Percentiles rank a stretch among this genome's conserved stretches.
These are phyloP conservation scores for Dasypolia templi DNA, from an alignment of 2,888 invertebrate genomes.

Conservation along the genomic window DNA sequence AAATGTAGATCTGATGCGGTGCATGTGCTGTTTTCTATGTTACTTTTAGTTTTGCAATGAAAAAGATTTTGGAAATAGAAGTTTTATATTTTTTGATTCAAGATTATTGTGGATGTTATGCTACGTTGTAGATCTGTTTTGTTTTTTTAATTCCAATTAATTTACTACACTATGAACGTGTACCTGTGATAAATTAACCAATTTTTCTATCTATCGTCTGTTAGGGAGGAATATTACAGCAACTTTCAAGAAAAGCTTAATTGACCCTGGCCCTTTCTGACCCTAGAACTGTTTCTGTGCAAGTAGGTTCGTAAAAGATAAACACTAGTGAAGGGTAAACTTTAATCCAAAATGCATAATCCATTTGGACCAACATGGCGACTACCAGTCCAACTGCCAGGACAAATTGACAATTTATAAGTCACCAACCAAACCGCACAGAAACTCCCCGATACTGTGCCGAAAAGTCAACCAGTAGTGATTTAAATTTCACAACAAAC, in stretches of 20 bases:
- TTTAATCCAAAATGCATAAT: background rate
- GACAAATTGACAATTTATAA: conserved; percentile 32
- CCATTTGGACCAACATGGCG: background rate
- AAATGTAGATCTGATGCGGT: background rate
- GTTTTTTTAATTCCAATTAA: too few relatives aligned
- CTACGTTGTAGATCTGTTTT: too few relatives aligned
- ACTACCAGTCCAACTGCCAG: background rate
- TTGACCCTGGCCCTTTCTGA: background rate
- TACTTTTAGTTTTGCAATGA: background rate
- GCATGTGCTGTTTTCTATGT: background rate
- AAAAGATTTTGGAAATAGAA: background rate
- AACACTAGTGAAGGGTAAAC: background rate
- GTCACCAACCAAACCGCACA: conserved; percentile 27
- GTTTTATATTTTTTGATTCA: background rate
- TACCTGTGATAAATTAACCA: too few relatives aligned
- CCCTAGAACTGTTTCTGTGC: background rate
- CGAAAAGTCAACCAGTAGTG: conserved; percentile 71
- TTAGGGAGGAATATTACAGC: background rate
- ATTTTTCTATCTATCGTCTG: background rate
- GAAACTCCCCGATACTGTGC: conserved; percentile 77
- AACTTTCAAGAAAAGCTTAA: background rate
- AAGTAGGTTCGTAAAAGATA: background rate
- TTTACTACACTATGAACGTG: too few relatives aligned
- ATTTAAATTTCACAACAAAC: conserved; percentile 64
- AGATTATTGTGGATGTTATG: too few relatives aligned